Percentiles rank a stretch among this genome's conserved stretches.
Conservation (phyloP, 2,113 vertebrate species). For the Lagopus muta region DNA sequence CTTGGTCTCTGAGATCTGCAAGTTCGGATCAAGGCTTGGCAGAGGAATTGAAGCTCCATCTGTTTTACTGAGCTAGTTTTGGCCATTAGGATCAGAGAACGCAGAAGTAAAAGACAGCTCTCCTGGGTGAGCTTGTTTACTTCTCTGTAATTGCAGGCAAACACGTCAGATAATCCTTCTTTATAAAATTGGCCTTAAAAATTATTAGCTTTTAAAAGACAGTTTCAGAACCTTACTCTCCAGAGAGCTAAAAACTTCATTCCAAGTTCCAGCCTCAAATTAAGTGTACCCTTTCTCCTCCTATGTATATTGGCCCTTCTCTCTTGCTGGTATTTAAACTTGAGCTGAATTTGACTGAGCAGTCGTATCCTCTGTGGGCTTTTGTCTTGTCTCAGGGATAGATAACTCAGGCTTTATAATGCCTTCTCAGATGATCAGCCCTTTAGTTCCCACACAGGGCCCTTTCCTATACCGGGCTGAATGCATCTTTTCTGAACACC, state of each 20-base stretch:
- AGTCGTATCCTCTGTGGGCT: not conserved
- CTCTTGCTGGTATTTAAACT: not conserved
- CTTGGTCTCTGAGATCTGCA: not conserved
- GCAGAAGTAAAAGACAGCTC: not conserved
- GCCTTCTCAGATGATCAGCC: not conserved
- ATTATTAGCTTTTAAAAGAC: not conserved
- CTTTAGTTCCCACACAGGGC: not conserved
- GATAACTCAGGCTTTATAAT: not conserved
- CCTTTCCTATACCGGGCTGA: not conserved
- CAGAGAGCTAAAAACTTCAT: not conserved
- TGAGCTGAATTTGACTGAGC: not conserved
- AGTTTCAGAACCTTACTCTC: not conserved
- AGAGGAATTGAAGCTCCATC: slow-evolving; percentile 22
- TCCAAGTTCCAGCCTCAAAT: not conserved
- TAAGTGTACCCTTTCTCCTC: not conserved
- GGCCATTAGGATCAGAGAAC: not conserved
- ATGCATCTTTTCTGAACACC: not conserved
- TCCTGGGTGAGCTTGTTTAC: slow-evolving; percentile 6
- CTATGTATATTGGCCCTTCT: not conserved
- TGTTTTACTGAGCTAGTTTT: slow-evolving; percentile 16
- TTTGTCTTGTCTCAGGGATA: not conserved
- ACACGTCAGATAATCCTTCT: not conserved
- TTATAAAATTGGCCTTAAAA: not conserved
- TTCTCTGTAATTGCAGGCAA: not conserved
- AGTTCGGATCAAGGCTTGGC: slow-evolving; percentile 25